Base-by-base conservation (phyloP, 1,140 invertebrate genomes). In the Drosophila setifemur region DNA sequence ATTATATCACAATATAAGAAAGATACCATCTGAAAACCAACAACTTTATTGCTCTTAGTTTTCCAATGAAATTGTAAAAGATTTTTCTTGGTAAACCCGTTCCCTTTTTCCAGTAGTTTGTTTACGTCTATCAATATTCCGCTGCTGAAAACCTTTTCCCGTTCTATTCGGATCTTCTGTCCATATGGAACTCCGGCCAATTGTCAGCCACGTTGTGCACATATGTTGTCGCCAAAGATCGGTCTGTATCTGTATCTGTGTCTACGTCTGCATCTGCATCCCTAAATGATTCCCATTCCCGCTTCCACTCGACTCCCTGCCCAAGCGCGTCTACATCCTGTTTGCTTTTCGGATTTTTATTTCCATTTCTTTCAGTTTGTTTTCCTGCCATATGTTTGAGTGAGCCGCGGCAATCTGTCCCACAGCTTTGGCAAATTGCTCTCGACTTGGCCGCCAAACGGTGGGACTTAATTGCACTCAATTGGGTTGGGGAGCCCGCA, bases 301-400 rank as follows among this genome's bases (percentile, higher is more conserved):
- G 42, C 19, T 14, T 25, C 19, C 33, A 8, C 21, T n/a, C n/a
- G n/a, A n/a, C n/a, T n/a, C n/a, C n/a, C 40, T 9, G 57, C 63
- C 75, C 61, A 64, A 72, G 68, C 79, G 50, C 68, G 49, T 73
- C 81, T 77, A 86, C 81, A 85, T 85, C 81, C 81, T 85, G 81
- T 86, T 86, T 85, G 81, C 48, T 68, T 67, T 71, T 71, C 47
- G 25, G 50, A 50, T 53, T 81, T 79, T 64, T 55, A 64, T 64
- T 64, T 64, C 40, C n/a, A 49, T 64, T 63, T 64, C 33, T 37
- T 58, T 74, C 4, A 43, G 12, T 11, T 45, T 63, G 54, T 72
- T 78, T 72, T 68, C 48, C 49, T 40, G 29, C 58, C 81, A 79
- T 85, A 49, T 50, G 57, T 61, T 70, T 40, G 35, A 61, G 18